Evolutionary conservation across 2,113 vertebrate genomes (phyloP).

Genomic region (Orcinus orca): DNA sequence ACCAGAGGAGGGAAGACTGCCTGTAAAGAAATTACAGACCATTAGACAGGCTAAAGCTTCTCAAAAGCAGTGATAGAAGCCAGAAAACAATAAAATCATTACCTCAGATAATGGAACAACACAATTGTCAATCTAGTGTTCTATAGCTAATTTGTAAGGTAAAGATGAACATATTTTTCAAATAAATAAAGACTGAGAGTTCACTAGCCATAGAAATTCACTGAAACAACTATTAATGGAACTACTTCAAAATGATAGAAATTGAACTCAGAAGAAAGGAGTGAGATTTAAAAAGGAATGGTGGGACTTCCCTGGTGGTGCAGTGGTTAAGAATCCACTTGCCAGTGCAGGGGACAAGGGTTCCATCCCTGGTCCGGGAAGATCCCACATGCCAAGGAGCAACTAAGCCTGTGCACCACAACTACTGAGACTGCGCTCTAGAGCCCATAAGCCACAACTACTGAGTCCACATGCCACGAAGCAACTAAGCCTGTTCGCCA

Average conservation of each 20-base stretch:
- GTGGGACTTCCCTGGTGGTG: neutral
- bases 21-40: neutral
- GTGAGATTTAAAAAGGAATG: neutral
- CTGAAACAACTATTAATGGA: conserved; percentile 8
- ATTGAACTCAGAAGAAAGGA: neutral
- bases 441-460: too few relatives aligned
- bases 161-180: neutral
- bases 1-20: neutral
- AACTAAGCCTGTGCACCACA: too few relatives aligned
- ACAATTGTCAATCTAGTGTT: neutral
- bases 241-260: neutral
- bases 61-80: neutral
- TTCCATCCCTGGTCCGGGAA: too few relatives aligned
- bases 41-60: neutral
- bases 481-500: too few relatives aligned
- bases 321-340: too few relatives aligned
- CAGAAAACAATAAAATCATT: neutral
- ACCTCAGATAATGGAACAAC: neutral
- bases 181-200: neutral
- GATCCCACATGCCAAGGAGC: too few relatives aligned
- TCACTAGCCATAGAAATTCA: neutral
- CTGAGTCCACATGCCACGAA: too few relatives aligned
- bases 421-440: too few relatives aligned
- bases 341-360: too few relatives aligned
- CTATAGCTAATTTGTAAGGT: neutral